These are phyloP conservation scores for Sminthurides aquaticus DNA, from an alignment of 2,888 invertebrate species.

Conservation along the genomic window DNA sequence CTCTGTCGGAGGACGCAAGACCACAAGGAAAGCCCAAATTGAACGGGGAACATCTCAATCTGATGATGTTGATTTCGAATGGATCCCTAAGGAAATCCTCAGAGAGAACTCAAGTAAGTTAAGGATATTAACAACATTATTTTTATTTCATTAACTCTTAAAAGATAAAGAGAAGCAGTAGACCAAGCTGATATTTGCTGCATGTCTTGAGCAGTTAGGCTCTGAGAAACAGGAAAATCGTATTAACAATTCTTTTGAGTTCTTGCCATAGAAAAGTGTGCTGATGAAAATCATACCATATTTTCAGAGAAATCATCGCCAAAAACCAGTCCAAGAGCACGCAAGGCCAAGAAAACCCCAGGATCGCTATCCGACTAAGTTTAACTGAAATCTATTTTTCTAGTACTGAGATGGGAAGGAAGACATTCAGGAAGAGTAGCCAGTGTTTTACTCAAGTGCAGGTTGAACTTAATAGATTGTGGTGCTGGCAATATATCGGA, in stretches of 20 bases:
- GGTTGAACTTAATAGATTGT: neutral
- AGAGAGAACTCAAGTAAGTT: conserved; percentile 68
- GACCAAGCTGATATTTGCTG: too few species aligned
- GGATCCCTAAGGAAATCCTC: conserved; percentile 89
- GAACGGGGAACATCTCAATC: conserved; percentile 87
- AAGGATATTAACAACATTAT: neutral
- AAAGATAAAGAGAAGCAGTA: too few species aligned
- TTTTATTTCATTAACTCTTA: too few species aligned
- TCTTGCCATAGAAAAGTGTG: too few species aligned
- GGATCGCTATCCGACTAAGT: conserved; percentile 19
- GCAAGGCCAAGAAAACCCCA: conserved; percentile 20
- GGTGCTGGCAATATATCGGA: neutral
- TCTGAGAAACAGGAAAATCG: too few species aligned
- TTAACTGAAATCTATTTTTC: neutral
- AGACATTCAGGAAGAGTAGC: neutral
- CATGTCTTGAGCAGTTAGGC: too few species aligned
- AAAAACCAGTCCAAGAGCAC: conserved; percentile 42
- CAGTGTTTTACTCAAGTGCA: neutral
- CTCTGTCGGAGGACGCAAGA: conserved; percentile 64
- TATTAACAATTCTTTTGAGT: too few species aligned
- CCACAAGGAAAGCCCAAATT: conserved; percentile 53
- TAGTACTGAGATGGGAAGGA: neutral
- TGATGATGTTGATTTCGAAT: conserved; percentile 93
- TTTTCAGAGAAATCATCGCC: conserved; percentile 58
- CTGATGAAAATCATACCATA: too few species aligned